phyloP scores from a whole-genome alignment of 2,797 vertebrate species.

The Iguana delicatissima region DNA sequence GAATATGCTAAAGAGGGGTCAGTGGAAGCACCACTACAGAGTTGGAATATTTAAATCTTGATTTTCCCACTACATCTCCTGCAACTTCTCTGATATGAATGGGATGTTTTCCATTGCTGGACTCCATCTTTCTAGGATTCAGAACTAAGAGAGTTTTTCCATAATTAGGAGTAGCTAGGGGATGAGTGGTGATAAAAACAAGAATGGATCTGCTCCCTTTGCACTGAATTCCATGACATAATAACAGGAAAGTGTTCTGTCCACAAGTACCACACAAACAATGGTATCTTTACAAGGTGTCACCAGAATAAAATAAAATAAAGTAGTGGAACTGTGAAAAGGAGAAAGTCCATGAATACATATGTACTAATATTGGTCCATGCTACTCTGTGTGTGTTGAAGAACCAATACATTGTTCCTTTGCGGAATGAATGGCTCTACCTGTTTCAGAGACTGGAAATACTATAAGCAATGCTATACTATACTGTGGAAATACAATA shows the following conservation, averaged over 20 bases:
- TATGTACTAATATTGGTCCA: not conserved
- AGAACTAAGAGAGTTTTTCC: too few relatives aligned
- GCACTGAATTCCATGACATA: not conserved
- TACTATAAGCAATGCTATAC: not conserved
- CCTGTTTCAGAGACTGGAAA: not conserved
- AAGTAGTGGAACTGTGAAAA: not conserved
- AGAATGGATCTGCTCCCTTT: too few relatives aligned
- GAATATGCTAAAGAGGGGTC: too few relatives aligned
- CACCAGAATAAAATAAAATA: not conserved
- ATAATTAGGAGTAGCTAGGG: too few relatives aligned
- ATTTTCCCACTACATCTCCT: too few relatives aligned
- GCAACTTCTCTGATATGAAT: not conserved
- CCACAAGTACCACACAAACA: conserved; percentile 19
- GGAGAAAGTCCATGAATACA: conserved; percentile 4
- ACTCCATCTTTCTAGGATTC: too few relatives aligned
- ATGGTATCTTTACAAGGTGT: too few relatives aligned
- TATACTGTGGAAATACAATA: not conserved
- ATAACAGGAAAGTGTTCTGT: not conserved
- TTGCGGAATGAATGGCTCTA: not conserved
- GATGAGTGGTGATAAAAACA: too few relatives aligned
- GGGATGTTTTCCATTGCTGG: too few relatives aligned
- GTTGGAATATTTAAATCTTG: too few relatives aligned
- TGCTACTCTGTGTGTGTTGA: too few relatives aligned
- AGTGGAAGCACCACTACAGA: too few relatives aligned
- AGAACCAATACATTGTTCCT: not conserved